Evolutionary conservation across 2,888 invertebrate genomes (phyloP), one percentile per base, ranked within the genome.

Genomic region (Ophraella communa): DNA sequence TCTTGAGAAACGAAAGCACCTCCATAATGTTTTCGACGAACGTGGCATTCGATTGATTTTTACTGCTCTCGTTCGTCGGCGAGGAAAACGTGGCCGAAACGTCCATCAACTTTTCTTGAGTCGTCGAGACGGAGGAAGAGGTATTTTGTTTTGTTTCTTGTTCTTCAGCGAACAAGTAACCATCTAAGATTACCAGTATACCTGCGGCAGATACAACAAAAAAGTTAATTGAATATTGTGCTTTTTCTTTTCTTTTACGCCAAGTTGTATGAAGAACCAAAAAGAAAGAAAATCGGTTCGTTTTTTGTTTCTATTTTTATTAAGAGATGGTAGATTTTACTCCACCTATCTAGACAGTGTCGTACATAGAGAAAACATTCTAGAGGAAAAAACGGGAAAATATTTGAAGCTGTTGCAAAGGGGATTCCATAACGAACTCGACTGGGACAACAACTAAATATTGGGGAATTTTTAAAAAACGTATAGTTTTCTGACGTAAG

Each of bases 1-100:
- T 86, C 79, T 87, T 87, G 76, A 88, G 85, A 78, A 85, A 86
- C 68, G 85, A 84, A 70, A 88, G 79, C 74, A 87, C 84, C 74
- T 85, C 84, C 74, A 83, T 80, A 70, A 85, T 80, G 72, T 83
- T 84, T 70, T 84, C 84, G 55, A 84, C 79, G 73, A 84, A 84
- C 39, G 81, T 81, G 62, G 76, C 75, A 66, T 82, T 81, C 61
- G 74, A 74, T 66, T 72, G 74, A 68, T 69, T 72, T 67, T 74
- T 76, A 64, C 49, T 65, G 51, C 74, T 68, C 58, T 76, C 79
- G 66, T 79, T 78, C 27, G 75, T 74, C 52, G 75, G 71, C 21
- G 66, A 57, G 21, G 72, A 62, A 44, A 74, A 69, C 24, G 55
- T 51, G 3, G 60, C 57, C 27, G 66, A 39, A 11, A 62, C 59